Evolutionary conservation across 2,797 vertebrate genomes (phyloP), one percentile per base, ranked within the genome.

Genomic region (Sphaeramia orbicularis): DNA sequence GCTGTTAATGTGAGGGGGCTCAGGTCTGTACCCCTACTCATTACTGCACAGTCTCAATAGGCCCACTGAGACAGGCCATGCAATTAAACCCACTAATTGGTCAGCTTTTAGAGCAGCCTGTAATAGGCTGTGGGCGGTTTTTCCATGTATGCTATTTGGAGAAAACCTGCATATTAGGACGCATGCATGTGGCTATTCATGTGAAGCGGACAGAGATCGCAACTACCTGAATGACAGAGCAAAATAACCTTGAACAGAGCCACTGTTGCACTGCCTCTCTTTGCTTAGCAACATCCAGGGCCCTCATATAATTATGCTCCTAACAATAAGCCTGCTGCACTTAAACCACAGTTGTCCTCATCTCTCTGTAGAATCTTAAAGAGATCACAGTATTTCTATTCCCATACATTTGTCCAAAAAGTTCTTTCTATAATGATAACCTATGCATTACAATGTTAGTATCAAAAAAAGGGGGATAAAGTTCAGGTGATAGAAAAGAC

Each of bases 71-170:
- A 79, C 70, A 51, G 70, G 63, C 67, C 24, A 42, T 68, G 76
- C 81, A 92, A 92, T 90, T 85, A 90, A 69, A 78, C 77, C 62
- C 71, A 74, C 83, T 86, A 89, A 92, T 86, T 91, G 88, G 76
- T 71, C 76, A 79, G 74, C 45, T 18, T 89, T 87, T 70, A 75
- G 48, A 66, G 59, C 71, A 67, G 50, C 54, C 44, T 18, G 19
- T 59, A 85, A 69, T 48, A 66, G 21, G 48, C 35, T 55, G 79
- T 78, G 81, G 84, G 80, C 75, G 80, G 68, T 59, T 52, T 27
- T 65, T 67, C 70, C 60, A 65, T 47, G 47, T 10, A 71, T 35
- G 50, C 56, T 71, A 67, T 52, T 59, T 60, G 10, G 65, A 80
- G 75, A 81, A 61, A 15, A 37, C 3, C 9, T 27, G 57, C 42